Evolutionary conservation across 2,888 invertebrate species (phyloP), one percentile per base, ranked within the genome.

Genomic region (Dicroscelio sp.): DNA sequence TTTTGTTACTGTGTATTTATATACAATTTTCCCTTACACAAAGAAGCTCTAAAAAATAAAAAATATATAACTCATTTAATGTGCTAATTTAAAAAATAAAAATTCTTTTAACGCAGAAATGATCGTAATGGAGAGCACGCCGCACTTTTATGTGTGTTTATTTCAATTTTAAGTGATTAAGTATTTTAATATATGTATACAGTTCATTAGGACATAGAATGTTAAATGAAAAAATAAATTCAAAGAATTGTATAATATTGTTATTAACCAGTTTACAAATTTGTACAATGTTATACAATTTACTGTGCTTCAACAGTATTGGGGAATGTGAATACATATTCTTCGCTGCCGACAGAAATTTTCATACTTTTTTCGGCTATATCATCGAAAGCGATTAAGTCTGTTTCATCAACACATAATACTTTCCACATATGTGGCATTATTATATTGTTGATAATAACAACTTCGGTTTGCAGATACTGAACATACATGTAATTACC

Each of bases 281-380:
- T 60, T 60, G 12, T 55, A n/a, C n/a, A 10, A 17, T n/a, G n/a
- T n/a, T 65, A 33, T n/a, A 63, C 20, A 65, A 33, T 10, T 65
- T 65, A 65, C 20, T 65, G 65, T 33, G 65, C 65, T 65, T 65
- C 65, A 33, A 33, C 20, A n/a, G 20, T 65, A n/a, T 65, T 65
- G 6, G 65, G 65, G 33, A 65, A 65, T 20, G n/a, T 65, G 12
- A 14, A 33, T 3, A 65, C 12, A 33, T 33, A 65, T 5, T 33
- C 23, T 20, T 33, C 33, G 3, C 65, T 14, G 2, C 20, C 33
- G n/a, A 65, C 31, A 5, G 31, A 14, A 65, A 65, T 65, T 33
- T 5, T 3, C 65, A 65, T 65, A 3, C 12, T n/a, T 65, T 65
- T 65, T 10, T 65, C 33, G 33, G 31, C 3, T 33, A 65, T 33